Percentiles rank a stretch among this genome's conserved stretches.
Evolutionary conservation across 2,888 invertebrate species (phyloP).

Genomic region (Gryllus longicercus): DNA sequence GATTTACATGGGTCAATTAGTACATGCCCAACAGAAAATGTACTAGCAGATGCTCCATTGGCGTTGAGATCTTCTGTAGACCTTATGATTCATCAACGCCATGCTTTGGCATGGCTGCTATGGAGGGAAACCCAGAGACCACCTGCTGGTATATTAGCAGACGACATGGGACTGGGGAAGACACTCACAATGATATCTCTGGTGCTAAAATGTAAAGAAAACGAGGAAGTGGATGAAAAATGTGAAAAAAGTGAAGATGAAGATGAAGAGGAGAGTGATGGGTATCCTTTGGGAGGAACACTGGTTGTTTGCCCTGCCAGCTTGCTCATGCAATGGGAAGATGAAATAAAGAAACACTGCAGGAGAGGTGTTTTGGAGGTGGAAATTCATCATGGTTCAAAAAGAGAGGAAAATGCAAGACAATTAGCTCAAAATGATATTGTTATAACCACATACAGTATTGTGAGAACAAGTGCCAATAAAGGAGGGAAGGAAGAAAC

Average conservation of each 20-base stretch:
- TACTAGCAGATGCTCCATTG: too few species aligned
- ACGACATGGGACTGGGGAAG: constrained; percentile 81
- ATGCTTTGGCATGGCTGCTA: too few species aligned
- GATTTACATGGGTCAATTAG: too few species aligned
- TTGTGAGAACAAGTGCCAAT: too few species aligned
- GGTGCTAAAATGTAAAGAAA: constrained; percentile 55
- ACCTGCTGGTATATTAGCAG: constrained; percentile 75
- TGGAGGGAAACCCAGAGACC: constrained; percentile 83
- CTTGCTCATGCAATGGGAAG: constrained; percentile 77
- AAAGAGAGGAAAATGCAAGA: constrained; percentile 61
- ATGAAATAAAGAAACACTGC: too few species aligned
- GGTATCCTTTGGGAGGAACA: constrained; percentile 58
- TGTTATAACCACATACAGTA: too few species aligned
- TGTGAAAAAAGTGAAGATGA: constrained; percentile 44
- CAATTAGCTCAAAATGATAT: constrained; percentile 69
- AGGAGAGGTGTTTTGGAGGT: too few species aligned
- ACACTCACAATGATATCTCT: constrained; percentile 79
- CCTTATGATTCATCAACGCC: too few species aligned
- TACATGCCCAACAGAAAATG: too few species aligned
- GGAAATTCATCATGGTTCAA: constrained; percentile 76
- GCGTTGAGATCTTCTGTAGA: too few species aligned
- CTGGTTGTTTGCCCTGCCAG: constrained; percentile 92
- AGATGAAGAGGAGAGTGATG: constrained; percentile 36
- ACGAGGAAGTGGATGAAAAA: constrained; percentile 43
- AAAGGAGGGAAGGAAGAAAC: too few species aligned